Conservation (phyloP, 2,888 invertebrate genomes). For the Pandemis heparana region DNA sequence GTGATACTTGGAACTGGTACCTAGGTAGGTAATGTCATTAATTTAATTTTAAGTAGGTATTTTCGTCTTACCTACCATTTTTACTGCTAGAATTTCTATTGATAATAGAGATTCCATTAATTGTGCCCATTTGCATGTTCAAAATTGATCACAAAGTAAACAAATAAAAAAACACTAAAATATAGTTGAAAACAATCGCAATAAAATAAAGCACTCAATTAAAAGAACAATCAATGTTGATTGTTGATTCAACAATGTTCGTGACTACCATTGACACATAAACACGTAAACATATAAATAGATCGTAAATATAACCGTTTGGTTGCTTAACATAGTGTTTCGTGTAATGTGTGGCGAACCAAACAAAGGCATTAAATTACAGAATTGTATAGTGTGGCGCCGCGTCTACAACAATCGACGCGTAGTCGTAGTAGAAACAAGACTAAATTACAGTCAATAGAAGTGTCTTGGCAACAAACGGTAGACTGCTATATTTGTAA, state of each 20-base stretch:
- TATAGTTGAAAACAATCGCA: slow-evolving; percentile 26
- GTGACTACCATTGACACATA: slow-evolving; percentile 40
- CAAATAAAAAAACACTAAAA: background rate
- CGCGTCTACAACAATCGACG: background rate
- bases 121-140: background rate
- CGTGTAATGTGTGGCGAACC: slow-evolving; percentile 39
- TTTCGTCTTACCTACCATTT: no score
- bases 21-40: no score
- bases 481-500: no score
- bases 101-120: background rate
- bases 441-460: background rate
- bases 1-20: no score
- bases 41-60: no score
- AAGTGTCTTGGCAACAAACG: no score
- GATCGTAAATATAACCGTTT: slow-evolving; percentile 21
- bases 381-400: slow-evolving; percentile 41
- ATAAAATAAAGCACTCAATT: slow-evolving; percentile 30
- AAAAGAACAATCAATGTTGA: slow-evolving; percentile 31
- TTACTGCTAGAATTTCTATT: no score
- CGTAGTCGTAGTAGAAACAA: background rate
- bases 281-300: slow-evolving; percentile 17
- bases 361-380: slow-evolving; percentile 49
- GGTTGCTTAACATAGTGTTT: slow-evolving; percentile 30
- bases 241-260: slow-evolving; percentile 21
- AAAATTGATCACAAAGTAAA: background rate